Conservation (phyloP, 1,140 invertebrate species). For the Melanaphis sacchari region DNA sequence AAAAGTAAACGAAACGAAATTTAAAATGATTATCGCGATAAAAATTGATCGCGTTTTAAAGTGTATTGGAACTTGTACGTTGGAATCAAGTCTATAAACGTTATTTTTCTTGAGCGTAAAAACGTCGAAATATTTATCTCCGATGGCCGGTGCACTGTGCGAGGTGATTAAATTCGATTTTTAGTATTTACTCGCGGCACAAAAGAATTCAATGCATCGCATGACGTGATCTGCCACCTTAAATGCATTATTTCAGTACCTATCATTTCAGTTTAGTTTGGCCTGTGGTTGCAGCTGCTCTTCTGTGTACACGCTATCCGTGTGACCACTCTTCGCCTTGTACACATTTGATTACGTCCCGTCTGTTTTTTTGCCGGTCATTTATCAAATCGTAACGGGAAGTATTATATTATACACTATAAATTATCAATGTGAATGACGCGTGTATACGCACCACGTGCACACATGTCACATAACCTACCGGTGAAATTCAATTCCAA, state of each 20-base stretch:
- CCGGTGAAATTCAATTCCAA: neutral
- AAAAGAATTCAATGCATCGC: neutral
- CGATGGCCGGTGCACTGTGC: neutral
- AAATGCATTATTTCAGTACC: neutral
- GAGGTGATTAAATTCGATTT: neutral
- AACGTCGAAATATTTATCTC: neutral
- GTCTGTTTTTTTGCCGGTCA: neutral
- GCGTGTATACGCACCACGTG: neutral
- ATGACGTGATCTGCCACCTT: neutral
- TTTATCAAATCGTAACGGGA: slow-evolving; percentile 24
- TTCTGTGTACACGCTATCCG: neutral
- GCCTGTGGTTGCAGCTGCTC: neutral
- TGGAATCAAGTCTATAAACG: neutral
- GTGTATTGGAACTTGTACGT: no score
- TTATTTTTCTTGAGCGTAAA: neutral
- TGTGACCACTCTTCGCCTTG: neutral
- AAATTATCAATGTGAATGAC: neutral
- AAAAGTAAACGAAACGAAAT: no score
- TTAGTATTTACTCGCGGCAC: neutral
- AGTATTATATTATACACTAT: neutral
- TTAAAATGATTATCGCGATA: no score
- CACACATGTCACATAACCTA: neutral
- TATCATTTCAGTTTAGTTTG: neutral
- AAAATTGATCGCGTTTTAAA: no score
- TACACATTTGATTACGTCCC: neutral